Percentiles rank a stretch among this genome's conserved stretches.
These are phyloP conservation scores for Drosophila nikananu DNA, from an alignment of 1,140 invertebrate species.

Conservation along the genomic window DNA sequence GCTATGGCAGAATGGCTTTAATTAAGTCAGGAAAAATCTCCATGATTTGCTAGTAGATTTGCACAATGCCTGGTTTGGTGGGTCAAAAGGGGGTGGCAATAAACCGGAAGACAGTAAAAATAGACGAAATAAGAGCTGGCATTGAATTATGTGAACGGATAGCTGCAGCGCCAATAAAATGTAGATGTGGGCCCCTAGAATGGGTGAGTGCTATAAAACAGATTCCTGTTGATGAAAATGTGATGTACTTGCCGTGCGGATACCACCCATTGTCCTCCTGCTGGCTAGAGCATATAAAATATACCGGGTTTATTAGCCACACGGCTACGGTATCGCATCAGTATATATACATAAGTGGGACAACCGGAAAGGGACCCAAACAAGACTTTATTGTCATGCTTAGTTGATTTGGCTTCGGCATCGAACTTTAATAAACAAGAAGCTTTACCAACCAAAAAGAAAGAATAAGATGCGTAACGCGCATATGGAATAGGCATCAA, in stretches of 20 bases:
- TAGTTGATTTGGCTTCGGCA: conserved; percentile 10
- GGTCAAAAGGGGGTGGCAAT: conserved; percentile 15
- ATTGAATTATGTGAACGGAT: conserved; percentile 59
- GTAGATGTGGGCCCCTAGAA: conserved; percentile 40
- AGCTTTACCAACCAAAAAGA: no score
- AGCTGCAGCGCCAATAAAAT: conserved; percentile 58
- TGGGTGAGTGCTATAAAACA: conserved; percentile 38
- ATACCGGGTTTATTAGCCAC: conserved; percentile 47
- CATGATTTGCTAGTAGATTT: conserved; percentile 10
- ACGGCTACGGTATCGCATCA: conserved; percentile 18
- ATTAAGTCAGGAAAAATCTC: conserved; percentile 32
- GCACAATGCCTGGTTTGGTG: background rate
- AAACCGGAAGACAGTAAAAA: conserved; percentile 53
- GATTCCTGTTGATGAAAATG: conserved; percentile 51
- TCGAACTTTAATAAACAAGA: no score
- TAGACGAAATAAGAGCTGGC: conserved; percentile 44
- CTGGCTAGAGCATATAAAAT: conserved; percentile 34
- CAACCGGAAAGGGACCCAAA: background rate
- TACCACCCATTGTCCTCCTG: conserved; percentile 27
- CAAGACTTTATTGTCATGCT: background rate
- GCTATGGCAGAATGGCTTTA: conserved; percentile 6
- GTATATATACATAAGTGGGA: conserved; percentile 18
- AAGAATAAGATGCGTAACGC: no score
- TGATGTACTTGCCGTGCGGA: conserved; percentile 22
- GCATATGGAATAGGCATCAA: no score